phyloP scores from a whole-genome alignment of 2,113 vertebrate species.

The Lasiurus borealis region DNA sequence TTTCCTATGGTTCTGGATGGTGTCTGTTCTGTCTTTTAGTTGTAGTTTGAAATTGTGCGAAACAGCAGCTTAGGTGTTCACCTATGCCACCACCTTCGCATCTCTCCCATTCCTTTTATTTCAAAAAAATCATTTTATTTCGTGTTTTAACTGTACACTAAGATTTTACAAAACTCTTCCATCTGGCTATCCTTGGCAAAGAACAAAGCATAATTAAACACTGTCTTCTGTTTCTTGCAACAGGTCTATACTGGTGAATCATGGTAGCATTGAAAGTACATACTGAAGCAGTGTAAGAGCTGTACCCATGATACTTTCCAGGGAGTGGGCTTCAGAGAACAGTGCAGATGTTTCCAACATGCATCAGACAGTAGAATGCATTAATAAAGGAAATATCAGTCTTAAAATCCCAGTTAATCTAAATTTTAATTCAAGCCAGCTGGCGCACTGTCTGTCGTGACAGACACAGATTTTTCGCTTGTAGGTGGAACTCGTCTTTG shows the following conservation, averaged over 20 bases:
- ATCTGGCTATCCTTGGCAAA: not conserved
- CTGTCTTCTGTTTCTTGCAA: conserved; percentile 47
- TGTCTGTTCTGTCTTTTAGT: too few species aligned
- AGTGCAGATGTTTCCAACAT: conserved; percentile 15
- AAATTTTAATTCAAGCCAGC: not conserved
- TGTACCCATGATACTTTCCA: not conserved
- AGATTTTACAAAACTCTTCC: conserved; percentile 5
- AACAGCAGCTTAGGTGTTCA: too few species aligned
- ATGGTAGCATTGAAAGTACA: conserved; percentile 31
- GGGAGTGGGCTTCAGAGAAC: not conserved
- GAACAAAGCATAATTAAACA: not conserved
- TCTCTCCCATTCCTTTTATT: not conserved
- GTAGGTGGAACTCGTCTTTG: not conserved
- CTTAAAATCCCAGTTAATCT: not conserved
- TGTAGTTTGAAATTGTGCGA: too few species aligned
- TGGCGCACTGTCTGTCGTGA: not conserved
- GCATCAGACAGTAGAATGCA: not conserved
- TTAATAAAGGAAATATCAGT: not conserved
- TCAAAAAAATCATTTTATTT: not conserved
- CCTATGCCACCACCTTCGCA: too few species aligned
- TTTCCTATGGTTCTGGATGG: too few species aligned
- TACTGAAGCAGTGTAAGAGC: conserved; percentile 25
- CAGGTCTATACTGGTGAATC: not conserved
- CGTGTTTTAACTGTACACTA: not conserved
- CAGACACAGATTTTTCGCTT: not conserved